phyloP scores from a whole-genome alignment of 2,888 invertebrate species.

The Platerodrilus igneus region DNA sequence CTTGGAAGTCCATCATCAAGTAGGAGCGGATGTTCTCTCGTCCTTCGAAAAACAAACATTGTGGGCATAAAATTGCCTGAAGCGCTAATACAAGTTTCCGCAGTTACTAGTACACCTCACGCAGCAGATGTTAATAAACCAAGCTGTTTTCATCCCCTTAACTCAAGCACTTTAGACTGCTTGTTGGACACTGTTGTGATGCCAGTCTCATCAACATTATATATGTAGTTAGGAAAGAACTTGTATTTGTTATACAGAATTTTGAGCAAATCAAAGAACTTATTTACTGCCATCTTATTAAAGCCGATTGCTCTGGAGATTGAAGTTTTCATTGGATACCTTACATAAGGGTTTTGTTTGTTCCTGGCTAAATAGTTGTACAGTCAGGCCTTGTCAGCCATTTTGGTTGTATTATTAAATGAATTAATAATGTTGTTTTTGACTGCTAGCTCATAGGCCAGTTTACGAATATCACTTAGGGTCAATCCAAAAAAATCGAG shows the following conservation, averaged over 20 bases:
- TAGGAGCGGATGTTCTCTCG: too few relatives aligned
- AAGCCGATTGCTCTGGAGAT: slow-evolving; percentile 35
- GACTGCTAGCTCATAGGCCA: slow-evolving; percentile 30
- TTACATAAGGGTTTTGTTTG: slow-evolving; percentile 20
- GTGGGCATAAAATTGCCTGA: too few relatives aligned
- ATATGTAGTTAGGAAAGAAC: slow-evolving; percentile 28
- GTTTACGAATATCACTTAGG: slow-evolving; percentile 27
- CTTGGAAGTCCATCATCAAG: too few relatives aligned
- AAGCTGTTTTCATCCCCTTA: slow-evolving; percentile 23
- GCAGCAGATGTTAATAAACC: slow-evolving; percentile 33
- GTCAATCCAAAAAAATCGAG: slow-evolving; percentile 26
- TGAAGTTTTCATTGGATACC: slow-evolving; percentile 26
- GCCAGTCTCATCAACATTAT: slow-evolving; percentile 33
- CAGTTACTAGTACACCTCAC: slow-evolving; percentile 31
- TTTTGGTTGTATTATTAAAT: slow-evolving; percentile 32
- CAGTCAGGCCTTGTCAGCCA: slow-evolving; percentile 36
- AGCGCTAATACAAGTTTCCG: slow-evolving; percentile 32
- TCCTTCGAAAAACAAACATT: too few relatives aligned
- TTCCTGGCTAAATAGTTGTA: slow-evolving; percentile 30
- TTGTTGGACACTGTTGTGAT: slow-evolving; percentile 29
- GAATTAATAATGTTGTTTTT: slow-evolving; percentile 32
- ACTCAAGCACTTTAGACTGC: slow-evolving; percentile 21
- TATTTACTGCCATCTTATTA: slow-evolving; percentile 30
- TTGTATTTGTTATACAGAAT: slow-evolving; percentile 29
- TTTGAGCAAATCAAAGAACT: slow-evolving; percentile 24